Conservation (phyloP, 37 sponge, comb jelly and placozoan species). For the Lycopodina hypogea region DNA sequence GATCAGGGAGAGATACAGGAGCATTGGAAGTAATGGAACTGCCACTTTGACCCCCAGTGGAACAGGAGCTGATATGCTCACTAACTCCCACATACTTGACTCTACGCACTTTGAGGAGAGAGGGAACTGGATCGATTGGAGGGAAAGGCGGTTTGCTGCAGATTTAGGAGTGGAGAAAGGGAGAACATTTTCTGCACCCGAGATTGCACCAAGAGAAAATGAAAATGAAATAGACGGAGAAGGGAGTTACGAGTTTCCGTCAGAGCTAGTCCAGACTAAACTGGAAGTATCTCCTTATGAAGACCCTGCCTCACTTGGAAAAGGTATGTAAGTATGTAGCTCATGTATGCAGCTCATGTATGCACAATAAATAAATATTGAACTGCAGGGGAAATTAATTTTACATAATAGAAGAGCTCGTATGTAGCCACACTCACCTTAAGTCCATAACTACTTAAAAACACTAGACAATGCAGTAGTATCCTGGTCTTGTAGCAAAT, state of each 20-base stretch:
- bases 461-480: too few species aligned
- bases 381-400: too few species aligned
- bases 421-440: too few species aligned
- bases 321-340: background rate
- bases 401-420: too few species aligned
- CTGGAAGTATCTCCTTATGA: slow-evolving; percentile 9
- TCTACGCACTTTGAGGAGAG: too few species aligned
- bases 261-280: background rate
- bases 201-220: background rate
- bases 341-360: background rate
- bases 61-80: background rate
- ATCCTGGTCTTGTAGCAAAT: too few species aligned
- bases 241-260: background rate
- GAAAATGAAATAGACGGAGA: background rate
- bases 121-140: too few species aligned
- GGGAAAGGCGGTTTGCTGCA: background rate
- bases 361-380: too few species aligned
- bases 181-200: background rate
- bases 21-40: too few species aligned
- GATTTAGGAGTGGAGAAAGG: background rate
- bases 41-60: too few species aligned
- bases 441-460: too few species aligned
- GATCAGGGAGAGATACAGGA: background rate
- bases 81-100: background rate
- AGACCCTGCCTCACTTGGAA: slow-evolving; percentile 7